These are phyloP conservation scores for Delia radicum DNA, from an alignment of 1,140 invertebrate species.

Conservation along the genomic window DNA sequence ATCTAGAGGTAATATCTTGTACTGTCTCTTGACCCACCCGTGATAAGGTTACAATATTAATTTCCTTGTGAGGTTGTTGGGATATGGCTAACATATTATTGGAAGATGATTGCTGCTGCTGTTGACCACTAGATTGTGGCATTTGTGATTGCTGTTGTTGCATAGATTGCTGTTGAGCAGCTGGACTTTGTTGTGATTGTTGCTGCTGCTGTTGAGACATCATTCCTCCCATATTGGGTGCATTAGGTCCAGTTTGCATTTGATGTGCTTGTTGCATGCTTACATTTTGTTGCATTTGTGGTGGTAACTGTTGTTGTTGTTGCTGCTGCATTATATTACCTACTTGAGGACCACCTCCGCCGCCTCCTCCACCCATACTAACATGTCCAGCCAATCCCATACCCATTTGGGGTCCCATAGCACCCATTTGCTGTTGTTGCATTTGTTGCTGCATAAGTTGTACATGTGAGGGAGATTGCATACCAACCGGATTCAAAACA, in stretches of 20 bases:
- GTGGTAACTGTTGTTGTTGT: slow-evolving; percentile 44
- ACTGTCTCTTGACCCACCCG: slow-evolving; percentile 82
- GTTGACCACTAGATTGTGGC: slow-evolving; percentile 13
- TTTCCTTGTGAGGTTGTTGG: slow-evolving; percentile 63
- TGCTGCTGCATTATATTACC: slow-evolving; percentile 27
- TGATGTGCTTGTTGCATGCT: slow-evolving; percentile 28
- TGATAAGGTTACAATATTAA: slow-evolving; percentile 85
- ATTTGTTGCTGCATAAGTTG: slow-evolving; percentile 31
- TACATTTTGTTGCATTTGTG: slow-evolving; percentile 34
- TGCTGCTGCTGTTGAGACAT: slow-evolving; percentile 39
- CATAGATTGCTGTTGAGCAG: neutral
- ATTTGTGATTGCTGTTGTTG: slow-evolving; percentile 31
- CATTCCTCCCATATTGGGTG: neutral
- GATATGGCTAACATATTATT: slow-evolving; percentile 42
- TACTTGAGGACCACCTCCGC: neutral
- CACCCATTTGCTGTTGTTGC: slow-evolving; percentile 34
- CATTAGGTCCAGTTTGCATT: neutral
- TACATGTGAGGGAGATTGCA: slow-evolving; percentile 25
- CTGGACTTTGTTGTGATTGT: slow-evolving; percentile 31
- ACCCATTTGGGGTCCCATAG: slow-evolving; percentile 40
- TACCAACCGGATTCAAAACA: slow-evolving; percentile 15
- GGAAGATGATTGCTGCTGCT: slow-evolving; percentile 21
- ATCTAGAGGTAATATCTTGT: slow-evolving; percentile 88
- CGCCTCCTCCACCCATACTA: neutral
- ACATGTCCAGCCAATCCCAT: slow-evolving; percentile 19